Evolutionary conservation across 2,888 invertebrate species (phyloP), one percentile per base, ranked within the genome.

Genomic region (Clistopyga incitator): DNA sequence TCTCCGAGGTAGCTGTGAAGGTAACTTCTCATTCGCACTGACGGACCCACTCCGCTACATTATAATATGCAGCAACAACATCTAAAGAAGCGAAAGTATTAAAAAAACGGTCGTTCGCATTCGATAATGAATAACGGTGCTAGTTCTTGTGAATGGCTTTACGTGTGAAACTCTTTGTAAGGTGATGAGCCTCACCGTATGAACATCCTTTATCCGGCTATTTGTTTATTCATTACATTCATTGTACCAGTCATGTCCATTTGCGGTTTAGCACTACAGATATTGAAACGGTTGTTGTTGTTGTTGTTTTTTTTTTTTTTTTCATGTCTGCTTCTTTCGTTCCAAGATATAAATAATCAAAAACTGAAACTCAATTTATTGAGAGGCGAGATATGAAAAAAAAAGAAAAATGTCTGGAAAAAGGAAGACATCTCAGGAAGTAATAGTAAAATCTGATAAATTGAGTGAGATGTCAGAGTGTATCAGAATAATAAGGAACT

Each of bases 1-100:
- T 74, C 80, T 80, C 80, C 80, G 56, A 45, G 79, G 45, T 54
- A 79, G 59, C 45, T 64, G 56, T 52, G 52, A 56, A 64, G 70
- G 54, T 54, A 71, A 42, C 42, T 38, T 71, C 56, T 56, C 71
- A 15, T 42, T 71, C 45, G 56, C n/a, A 10, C 50, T 23, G 42
- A 65, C 72, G 38, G 1, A 11, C 3, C 15, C 47, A n/a, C 50
- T 45, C 54, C 15, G 18, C 23, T 54, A 20, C 20, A 20, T 74
- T 23, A 29, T 47, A 72, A 65, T 65, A 59, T 52, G 10, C 20
- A 52, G 10, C 20, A 52, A 50, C 70, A 70, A 34, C 72, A 52
- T 65, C n/a, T 15, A 15, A 54, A 79, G 52, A 47, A 34, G 64
- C 67, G 23, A 64, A 54, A 18, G 38, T 65, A 71, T 10, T n/a